Base-by-base conservation (phyloP, 64 coral and sea anemone species). In the Porites australiensis region DNA sequence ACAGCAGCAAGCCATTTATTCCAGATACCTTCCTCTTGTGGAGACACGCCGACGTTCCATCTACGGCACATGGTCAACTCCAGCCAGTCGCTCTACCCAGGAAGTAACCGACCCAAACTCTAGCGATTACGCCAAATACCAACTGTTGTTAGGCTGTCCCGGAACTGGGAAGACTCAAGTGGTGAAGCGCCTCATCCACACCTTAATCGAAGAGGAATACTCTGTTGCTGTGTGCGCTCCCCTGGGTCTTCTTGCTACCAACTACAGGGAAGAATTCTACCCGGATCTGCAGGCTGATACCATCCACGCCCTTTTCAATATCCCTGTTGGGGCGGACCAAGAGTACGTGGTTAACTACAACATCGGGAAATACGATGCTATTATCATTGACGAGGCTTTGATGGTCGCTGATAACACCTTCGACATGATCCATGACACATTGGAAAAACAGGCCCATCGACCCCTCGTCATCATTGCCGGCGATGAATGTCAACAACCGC, bases 401-500 rank as follows among this genome's bases (percentile, higher is more conserved):
- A 79, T 95, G 81, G 73, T 95, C 1, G 50, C 82, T 5, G 4
- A 21, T 0, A 6, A 9, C 0, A 87, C 55, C 12, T 90, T 95
- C 5, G 19, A 4, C 2, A 49, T 87, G 15, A 72, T 95, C 21
- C 22, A 86, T 0, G 18, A 4, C 0, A 95, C 88, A 0, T 6
- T 95, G 2, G 20, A 90, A 10, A 10, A 77, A 0, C 51, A 90
- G 3, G 53, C 8, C 44, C 6, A 2, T 8, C 74, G 88, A 14
- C 93, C 88, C 0, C 16, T 95, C 8, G 21, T 95, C 0, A 10
- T 95, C 2, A 27, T 91, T 0, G 75, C 86, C 70, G 93, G 93
- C 11, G 93, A 95, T 54, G 86, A 87, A 9, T 86, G 64, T 6
- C 88, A 95, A 44, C 82, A 90, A 15, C 88, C 83, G 54, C 88